A percentile compares a stretch with the other conserved stretches of the same genome.
These are phyloP conservation scores for Jacana jacana DNA, from an alignment of 2,113 vertebrate species.

Conservation along the genomic window DNA sequence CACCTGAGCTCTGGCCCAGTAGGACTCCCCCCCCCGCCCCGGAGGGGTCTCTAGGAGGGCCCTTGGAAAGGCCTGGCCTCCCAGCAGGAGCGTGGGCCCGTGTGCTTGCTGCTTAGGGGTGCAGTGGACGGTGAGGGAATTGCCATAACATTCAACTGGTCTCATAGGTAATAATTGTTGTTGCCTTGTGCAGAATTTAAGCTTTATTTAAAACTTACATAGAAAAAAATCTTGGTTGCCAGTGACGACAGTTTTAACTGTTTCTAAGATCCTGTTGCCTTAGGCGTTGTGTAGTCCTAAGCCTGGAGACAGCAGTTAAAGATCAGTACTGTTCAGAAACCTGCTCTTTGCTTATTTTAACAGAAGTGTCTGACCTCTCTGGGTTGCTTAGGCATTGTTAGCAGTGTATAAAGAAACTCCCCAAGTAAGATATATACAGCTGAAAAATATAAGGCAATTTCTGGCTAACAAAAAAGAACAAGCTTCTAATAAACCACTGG, in stretches of 20 bases:
- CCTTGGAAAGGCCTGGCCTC: neutral
- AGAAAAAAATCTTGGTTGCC: neutral
- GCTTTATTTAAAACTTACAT: neutral
- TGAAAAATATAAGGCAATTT: neutral
- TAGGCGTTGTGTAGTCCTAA: neutral
- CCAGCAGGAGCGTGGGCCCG: neutral
- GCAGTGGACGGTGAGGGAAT: neutral
- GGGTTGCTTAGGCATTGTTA: neutral
- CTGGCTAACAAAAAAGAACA: neutral
- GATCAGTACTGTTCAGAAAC: neutral
- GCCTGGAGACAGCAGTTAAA: neutral
- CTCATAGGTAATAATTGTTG: neutral
- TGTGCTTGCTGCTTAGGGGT: rapidly evolving
- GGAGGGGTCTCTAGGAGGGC: neutral
- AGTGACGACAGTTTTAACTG: neutral
- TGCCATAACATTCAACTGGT: no score
- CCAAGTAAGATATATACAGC: neutral
- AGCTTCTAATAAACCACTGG: neutral
- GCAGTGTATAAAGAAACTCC: neutral
- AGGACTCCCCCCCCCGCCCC: neutral
- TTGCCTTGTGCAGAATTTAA: neutral
- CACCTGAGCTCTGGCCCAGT: no score
- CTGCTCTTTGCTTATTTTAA: neutral
- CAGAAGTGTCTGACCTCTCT: neutral
- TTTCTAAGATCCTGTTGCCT: neutral